Conservation (phyloP, 2,113 vertebrate species). For the Sebastes fasciatus region DNA sequence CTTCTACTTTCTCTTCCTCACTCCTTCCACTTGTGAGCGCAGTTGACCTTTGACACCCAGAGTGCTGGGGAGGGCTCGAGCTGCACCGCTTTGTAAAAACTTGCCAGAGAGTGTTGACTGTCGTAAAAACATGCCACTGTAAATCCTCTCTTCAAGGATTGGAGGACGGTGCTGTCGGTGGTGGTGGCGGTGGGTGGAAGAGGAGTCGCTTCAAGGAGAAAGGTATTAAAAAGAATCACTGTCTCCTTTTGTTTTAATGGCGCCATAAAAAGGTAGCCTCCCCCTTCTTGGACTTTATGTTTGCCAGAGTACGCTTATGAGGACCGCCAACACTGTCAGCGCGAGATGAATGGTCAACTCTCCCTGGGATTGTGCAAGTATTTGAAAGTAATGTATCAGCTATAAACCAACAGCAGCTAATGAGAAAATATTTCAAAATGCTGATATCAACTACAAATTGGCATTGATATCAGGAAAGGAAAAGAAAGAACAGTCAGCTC, state of each 20-base stretch:
- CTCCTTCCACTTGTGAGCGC: slow-evolving; percentile 52
- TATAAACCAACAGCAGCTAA: not conserved
- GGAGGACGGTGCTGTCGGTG: slow-evolving; percentile 21
- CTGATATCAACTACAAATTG: not conserved
- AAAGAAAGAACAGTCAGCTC: slow-evolving; percentile 11
- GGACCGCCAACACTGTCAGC: not conserved
- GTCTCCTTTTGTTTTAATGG: slow-evolving; percentile 64
- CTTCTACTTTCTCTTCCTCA: slow-evolving; percentile 36
- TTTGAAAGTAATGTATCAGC: not conserved
- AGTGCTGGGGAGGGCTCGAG: slow-evolving; percentile 24
- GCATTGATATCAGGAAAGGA: not conserved
- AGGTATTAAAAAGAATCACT: slow-evolving; percentile 64
- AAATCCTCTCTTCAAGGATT: slow-evolving; percentile 46
- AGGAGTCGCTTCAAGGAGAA: slow-evolving; percentile 55
- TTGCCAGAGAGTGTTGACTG: slow-evolving; percentile 31
- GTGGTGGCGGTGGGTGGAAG: slow-evolving; percentile 17
- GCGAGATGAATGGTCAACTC: slow-evolving; percentile 6
- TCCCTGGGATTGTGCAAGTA: not conserved
- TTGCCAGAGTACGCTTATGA: slow-evolving; percentile 34
- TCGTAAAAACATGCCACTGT: slow-evolving; percentile 51
- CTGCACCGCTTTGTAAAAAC: slow-evolving; percentile 46
- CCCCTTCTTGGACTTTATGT: slow-evolving; percentile 23
- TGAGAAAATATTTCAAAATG: slow-evolving; percentile 3
- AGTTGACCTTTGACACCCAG: slow-evolving; percentile 55
- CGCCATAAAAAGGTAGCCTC: slow-evolving; percentile 56